These are phyloP conservation scores for Cerceris rybyensis DNA, from an alignment of 2,888 invertebrate species.

Conservation along the genomic window DNA sequence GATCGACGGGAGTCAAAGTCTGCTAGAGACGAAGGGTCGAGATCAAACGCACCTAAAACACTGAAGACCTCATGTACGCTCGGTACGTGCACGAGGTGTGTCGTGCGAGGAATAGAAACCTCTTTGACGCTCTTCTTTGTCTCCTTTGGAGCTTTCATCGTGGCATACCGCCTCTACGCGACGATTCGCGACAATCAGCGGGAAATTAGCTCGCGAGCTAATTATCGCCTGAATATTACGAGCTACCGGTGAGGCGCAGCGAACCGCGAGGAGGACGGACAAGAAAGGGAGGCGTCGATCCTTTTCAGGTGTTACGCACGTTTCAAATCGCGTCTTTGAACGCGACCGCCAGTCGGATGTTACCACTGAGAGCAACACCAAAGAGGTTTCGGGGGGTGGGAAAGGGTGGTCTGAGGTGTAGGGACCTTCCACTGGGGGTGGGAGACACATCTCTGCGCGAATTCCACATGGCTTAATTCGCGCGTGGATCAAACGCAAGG, in stretches of 20 bases:
- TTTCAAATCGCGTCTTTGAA: constrained; percentile 32
- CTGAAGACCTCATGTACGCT: constrained; percentile 19
- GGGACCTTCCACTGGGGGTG: neutral
- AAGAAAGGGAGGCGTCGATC: constrained; percentile 53
- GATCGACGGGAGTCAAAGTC: neutral
- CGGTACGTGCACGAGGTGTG: neutral
- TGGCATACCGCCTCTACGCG: constrained; percentile 33
- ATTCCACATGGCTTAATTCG: constrained; percentile 57
- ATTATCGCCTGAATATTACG: constrained; percentile 68
- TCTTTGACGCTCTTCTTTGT: constrained; percentile 50
- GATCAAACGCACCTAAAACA: constrained; percentile 49
- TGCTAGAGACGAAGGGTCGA: constrained; percentile 21
- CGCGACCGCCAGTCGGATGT: constrained; percentile 27
- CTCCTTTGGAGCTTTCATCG: constrained; percentile 34
- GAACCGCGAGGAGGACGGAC: constrained; percentile 62
- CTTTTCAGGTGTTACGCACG: constrained; percentile 49
- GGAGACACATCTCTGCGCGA: constrained; percentile 35
- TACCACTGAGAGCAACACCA: constrained; percentile 8
- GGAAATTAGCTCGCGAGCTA: constrained; percentile 78
- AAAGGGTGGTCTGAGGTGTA: neutral
- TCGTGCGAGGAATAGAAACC: constrained; percentile 20
- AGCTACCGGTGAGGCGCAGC: constrained; percentile 59
- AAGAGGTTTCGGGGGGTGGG: neutral
- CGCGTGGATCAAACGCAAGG: constrained; percentile 62
- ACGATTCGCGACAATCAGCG: constrained; percentile 66